Percentiles rank a stretch among this genome's conserved stretches.
Evolutionary conservation across 2,888 invertebrate genomes (phyloP).

Genomic region (Chouioia cunea): DNA sequence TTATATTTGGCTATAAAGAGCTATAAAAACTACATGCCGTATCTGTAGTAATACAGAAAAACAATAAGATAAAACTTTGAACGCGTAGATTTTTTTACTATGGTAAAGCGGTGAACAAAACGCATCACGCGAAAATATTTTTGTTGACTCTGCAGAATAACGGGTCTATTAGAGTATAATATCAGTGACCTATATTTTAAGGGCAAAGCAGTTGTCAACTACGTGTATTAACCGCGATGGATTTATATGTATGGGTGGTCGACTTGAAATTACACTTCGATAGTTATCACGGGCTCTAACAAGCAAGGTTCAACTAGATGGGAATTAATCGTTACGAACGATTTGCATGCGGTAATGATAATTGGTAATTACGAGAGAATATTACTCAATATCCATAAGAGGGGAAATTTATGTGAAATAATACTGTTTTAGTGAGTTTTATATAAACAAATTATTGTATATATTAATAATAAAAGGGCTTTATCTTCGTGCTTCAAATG

Average conservation of each 20-base stretch:
- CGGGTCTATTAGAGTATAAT: constrained; percentile 38
- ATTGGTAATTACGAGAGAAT: no score
- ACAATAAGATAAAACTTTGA: background rate
- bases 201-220: constrained; percentile 22
- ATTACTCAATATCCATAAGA: no score
- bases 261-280: constrained; percentile 34
- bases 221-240: background rate
- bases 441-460: no score
- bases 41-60: background rate
- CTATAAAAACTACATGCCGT: background rate
- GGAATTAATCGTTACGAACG: constrained; percentile 3
- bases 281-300: background rate
- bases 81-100: no score
- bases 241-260: no score
- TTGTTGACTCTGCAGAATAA: background rate
- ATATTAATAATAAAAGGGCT: no score
- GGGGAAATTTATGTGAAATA: no score
- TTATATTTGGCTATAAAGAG: background rate
- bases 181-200: constrained; percentile 41
- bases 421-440: no score
- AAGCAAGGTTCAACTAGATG: background rate
- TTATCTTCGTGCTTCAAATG: no score
- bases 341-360: constrained; percentile 16
- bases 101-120: no score
- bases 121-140: no score